These are phyloP conservation scores for Etheostoma spectabile DNA, from an alignment of 2,113 vertebrate genomes.

Conservation along the genomic window DNA sequence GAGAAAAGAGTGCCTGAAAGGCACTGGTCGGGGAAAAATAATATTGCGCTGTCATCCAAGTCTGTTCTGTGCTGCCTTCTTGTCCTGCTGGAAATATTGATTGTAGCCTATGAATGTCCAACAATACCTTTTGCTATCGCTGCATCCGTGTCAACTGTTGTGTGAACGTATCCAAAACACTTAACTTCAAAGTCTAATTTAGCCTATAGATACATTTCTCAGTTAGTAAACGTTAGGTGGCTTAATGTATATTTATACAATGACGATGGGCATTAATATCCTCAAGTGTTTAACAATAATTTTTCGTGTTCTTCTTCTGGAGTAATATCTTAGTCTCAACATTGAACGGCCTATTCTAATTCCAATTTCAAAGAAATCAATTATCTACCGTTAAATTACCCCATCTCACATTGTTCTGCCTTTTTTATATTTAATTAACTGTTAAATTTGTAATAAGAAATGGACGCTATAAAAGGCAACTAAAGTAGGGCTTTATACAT, in stretches of 20 bases:
- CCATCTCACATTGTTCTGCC: too few species aligned
- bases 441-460: too few species aligned
- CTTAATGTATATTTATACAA: neutral
- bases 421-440: too few species aligned
- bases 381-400: neutral
- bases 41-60: too few species aligned
- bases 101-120: too few species aligned
- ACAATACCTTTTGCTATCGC: neutral
- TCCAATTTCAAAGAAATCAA: neutral
- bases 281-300: neutral
- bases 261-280: neutral
- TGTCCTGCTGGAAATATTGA: neutral
- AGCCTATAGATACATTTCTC: neutral
- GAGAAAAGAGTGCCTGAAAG: conserved; percentile 16
- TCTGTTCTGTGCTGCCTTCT: neutral
- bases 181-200: neutral
- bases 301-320: too few species aligned
- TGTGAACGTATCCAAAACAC: neutral
- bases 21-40: accelerated
- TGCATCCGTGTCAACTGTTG: neutral
- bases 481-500: too few species aligned
- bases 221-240: neutral
- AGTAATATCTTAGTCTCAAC: neutral
- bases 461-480: too few species aligned
- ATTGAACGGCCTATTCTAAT: neutral